These are phyloP conservation scores for Beroe ovata DNA, from an alignment of 37 sponge, comb jelly and placozoan species.

Conservation along the genomic window DNA sequence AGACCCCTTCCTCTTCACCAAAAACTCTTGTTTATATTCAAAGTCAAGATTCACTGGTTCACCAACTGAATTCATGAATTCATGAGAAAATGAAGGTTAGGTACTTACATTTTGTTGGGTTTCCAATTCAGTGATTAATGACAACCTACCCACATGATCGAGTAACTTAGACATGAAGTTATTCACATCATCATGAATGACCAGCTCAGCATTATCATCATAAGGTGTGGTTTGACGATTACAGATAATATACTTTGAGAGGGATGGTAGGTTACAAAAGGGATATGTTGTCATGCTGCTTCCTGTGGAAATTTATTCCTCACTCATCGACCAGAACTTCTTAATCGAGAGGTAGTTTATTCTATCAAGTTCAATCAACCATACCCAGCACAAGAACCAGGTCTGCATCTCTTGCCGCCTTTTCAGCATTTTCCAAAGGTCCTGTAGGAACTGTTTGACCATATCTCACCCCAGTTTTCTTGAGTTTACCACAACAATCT, in stretches of 20 bases:
- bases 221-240: constrained; percentile 63
- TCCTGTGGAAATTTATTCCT: not conserved
- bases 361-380: not conserved
- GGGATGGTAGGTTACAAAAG: constrained; percentile 68
- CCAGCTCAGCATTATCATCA: constrained; percentile 14
- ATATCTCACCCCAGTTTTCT: constrained; percentile 69
- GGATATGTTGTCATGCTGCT: constrained; percentile 66
- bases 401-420: constrained; percentile 64
- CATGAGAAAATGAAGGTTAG: too few species aligned
- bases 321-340: not conserved
- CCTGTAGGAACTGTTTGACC: constrained; percentile 65
- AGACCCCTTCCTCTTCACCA: not conserved
- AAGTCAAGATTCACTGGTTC: not conserved
- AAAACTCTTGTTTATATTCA: constrained; percentile 30
- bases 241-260: constrained; percentile 36
- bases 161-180: constrained; percentile 6
- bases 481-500: constrained; percentile 47
- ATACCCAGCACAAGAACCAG: constrained; percentile 67
- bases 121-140: not conserved
- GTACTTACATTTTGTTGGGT: too few species aligned
- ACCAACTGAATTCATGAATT: too few species aligned
- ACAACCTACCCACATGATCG: not conserved
- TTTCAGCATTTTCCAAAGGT: constrained; percentile 56
- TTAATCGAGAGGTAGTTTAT: too few species aligned
- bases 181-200: constrained; percentile 50